Evolutionary conservation across 2,113 vertebrate genomes (phyloP).

Genomic region (Strix uralensis): DNA sequence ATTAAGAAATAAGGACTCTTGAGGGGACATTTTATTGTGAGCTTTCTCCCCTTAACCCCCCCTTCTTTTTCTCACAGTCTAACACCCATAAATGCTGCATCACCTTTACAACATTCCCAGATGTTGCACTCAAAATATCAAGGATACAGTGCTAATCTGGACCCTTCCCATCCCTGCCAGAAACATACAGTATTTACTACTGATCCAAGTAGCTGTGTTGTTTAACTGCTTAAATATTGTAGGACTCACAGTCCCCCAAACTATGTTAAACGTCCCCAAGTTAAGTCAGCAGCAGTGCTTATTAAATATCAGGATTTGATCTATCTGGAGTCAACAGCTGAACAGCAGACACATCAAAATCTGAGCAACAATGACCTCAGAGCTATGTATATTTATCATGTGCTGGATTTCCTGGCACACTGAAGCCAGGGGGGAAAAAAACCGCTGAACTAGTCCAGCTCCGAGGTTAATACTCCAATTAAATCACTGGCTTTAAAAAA

Average conservation of each 20-base stretch:
- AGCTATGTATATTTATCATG: constrained; percentile 45
- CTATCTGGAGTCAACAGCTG: constrained; percentile 38
- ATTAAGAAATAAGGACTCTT: neutral
- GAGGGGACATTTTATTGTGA: neutral
- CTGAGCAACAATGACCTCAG: constrained; percentile 33
- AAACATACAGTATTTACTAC: neutral
- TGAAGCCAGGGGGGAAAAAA: constrained; percentile 8
- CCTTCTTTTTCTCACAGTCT: neutral
- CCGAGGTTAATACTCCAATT: neutral
- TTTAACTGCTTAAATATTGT: neutral
- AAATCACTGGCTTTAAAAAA: constrained; percentile 23
- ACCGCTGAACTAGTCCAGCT: neutral
- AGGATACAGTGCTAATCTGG: neutral
- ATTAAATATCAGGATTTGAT: constrained; percentile 59
- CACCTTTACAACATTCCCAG: neutral
- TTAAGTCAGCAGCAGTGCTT: constrained; percentile 21
- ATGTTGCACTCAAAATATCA: neutral
- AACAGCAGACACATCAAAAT: constrained; percentile 41
- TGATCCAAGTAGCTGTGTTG: neutral
- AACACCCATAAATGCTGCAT: neutral
- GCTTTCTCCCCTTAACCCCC: neutral
- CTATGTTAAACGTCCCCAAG: neutral
- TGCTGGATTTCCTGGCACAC: constrained; percentile 42
- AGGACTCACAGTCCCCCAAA: neutral
- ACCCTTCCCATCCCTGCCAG: neutral